Base-by-base conservation (phyloP, 1,140 invertebrate species). In the Rhyzopertha dominica region DNA sequence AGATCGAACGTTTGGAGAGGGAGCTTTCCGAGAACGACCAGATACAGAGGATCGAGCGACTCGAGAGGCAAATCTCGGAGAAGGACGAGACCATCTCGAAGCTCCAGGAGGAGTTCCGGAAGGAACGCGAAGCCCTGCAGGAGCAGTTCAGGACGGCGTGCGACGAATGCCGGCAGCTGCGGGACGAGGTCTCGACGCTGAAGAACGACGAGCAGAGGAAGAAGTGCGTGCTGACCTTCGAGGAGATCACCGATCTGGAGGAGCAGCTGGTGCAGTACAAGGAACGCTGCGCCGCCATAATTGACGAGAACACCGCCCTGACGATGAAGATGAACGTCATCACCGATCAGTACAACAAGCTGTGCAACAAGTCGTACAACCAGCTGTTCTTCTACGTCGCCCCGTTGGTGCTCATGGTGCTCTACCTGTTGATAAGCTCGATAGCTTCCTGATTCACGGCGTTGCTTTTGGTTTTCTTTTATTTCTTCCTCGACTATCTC, bases 221-320 rank as follows among this genome's bases (percentile, higher is more conserved):
- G n/a, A 37, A 49, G 18, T 28, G 38, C 19, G 14, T 46, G n/a
- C 38, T 53, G 18, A 54, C 37, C 39, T 48, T 24, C 16, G 54
- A 59, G 25, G 51, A 62, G 49, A 34, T 63, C 18, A 43, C 45
- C 7, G 44, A 49, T 37, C 45, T 73, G 4, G 70, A 69, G 41
- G 74, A 76, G 44, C 73, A 76, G 49, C 45, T 77, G 29, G 68
- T 72, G 32, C 62, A 68, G 12, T 49, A 76, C 12, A 75, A 76
- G 30, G 74, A 77, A 50, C 70, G 71, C 40, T 76, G 66, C 51
- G 67, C 69, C 32, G 44, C 49, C 20, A 63, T 65, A 4, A 64
- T 63, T 22, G 66, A 73, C 31, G 72, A 77, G 44, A 74, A 75
- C 47, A 47, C 64, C 8, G 54, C 69, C 25, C 49, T 77, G 3